phyloP scores from a whole-genome alignment of 2,113 vertebrate species.

The Notiomystis cincta region DNA sequence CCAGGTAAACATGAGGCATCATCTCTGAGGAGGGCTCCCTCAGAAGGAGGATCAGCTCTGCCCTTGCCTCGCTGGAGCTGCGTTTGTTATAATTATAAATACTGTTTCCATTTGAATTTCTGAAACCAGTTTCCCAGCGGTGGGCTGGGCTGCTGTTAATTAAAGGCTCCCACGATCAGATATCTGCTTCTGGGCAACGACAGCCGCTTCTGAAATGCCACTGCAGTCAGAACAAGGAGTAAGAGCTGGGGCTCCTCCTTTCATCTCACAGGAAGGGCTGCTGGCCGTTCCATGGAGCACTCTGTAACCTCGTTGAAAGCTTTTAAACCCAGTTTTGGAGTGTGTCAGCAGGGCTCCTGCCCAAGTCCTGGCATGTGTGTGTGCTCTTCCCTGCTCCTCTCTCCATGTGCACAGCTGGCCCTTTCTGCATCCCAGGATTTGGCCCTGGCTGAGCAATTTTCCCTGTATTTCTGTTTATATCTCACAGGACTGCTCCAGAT shows the following conservation, averaged over 20 bases:
- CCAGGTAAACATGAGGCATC: neutral
- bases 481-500: neutral
- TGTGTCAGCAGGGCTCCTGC: neutral
- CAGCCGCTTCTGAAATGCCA: slow-evolving; percentile 12
- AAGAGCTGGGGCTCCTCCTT: neutral
- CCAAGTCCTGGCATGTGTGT: accelerated
- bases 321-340: neutral
- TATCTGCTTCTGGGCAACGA: neutral
- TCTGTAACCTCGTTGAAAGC: neutral
- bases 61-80: neutral
- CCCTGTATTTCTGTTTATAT: neutral
- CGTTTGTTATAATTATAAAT: neutral
- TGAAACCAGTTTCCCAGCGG: neutral
- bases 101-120: slow-evolving; percentile 44
- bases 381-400: accelerated
- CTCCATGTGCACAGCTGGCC: accelerated
- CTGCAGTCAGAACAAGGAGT: neutral
- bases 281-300: neutral
- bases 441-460: neutral
- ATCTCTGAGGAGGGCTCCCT: neutral
- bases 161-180: neutral
- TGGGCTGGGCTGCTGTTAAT: neutral
- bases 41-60: neutral
- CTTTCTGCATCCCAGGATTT: too few species aligned
- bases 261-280: neutral